Percentiles rank a stretch among this genome's conserved stretches.
Evolutionary conservation across 2,888 invertebrate species (phyloP).

Genomic region (Mamestra brassicae): DNA sequence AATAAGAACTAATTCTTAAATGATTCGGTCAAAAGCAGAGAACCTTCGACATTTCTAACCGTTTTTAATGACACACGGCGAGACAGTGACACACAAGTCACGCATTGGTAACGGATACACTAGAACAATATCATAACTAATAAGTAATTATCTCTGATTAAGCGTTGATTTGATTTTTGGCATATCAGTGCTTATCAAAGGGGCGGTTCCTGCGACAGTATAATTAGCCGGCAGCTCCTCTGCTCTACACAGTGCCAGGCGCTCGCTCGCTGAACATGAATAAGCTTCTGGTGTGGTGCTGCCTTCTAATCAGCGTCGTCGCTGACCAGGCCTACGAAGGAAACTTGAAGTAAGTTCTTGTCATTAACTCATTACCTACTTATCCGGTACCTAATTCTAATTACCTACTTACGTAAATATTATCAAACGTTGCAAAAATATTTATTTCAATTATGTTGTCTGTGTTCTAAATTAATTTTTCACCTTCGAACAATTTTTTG

Average conservation of each 20-base stretch:
- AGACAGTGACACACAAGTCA: not conserved
- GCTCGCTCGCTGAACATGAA: conserved; percentile 32
- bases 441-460: no score
- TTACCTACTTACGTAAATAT: no score
- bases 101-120: not conserved
- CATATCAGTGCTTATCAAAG: conserved; percentile 35
- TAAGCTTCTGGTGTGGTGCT: conserved; percentile 30
- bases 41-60: not conserved
- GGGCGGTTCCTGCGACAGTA: conserved; percentile 26
- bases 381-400: not conserved
- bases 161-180: conserved; percentile 3
- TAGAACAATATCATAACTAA: not conserved
- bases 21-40: not conserved
- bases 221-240: conserved; percentile 20
- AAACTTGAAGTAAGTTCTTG: conserved; percentile 9
- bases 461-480: no score
- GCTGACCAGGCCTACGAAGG: conserved; percentile 28
- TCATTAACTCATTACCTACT: no score
- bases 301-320: conserved; percentile 31
- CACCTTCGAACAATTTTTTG: no score
- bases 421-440: no score
- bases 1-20: not conserved
- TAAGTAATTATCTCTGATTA: conserved; percentile 19
- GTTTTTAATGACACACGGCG: not conserved
- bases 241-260: conserved; percentile 7